A percentile compares a stretch with the other conserved stretches of the same genome.
Conservation (phyloP, 2,888 invertebrate species). For the Exocentrus adspersus region DNA sequence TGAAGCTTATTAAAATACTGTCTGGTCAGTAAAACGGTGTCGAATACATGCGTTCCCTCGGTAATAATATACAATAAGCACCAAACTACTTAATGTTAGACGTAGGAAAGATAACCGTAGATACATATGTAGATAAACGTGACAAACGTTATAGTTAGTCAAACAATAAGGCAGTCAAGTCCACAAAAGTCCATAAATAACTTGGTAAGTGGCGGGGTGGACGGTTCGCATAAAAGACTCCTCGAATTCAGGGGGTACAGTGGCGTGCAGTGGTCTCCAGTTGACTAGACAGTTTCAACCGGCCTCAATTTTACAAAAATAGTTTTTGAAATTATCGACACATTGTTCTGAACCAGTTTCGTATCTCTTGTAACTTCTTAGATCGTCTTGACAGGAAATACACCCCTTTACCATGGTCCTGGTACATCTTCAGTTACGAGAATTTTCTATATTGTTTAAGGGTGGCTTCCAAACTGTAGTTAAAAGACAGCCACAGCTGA, state of each 20-base stretch:
- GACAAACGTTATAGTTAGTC: constrained; percentile 64
- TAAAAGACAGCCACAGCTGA: constrained; percentile 58
- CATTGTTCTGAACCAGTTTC: too few relatives aligned
- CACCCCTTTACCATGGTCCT: too few relatives aligned
- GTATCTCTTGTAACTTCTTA: too few relatives aligned
- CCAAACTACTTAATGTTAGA: constrained; percentile 63
- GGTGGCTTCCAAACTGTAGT: constrained; percentile 45
- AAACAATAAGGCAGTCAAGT: constrained; percentile 64
- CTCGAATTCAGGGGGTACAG: constrained; percentile 44
- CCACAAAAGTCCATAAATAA: constrained; percentile 62
- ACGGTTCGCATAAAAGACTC: constrained; percentile 52
- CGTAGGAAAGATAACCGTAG: constrained; percentile 63
- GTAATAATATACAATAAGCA: constrained; percentile 54
- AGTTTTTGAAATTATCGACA: neutral
- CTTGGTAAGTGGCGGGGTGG: constrained; percentile 58
- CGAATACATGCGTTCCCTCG: constrained; percentile 47
- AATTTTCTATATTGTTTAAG: too few relatives aligned
- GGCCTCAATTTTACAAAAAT: too few relatives aligned
- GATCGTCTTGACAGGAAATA: too few relatives aligned
- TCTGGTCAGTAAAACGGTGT: constrained; percentile 34
- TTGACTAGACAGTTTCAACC: too few relatives aligned
- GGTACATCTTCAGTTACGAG: too few relatives aligned
- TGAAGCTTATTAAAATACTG: constrained; percentile 16
- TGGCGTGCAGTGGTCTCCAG: constrained; percentile 34
- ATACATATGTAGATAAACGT: constrained; percentile 63